These are phyloP conservation scores for Chaenocephalus aceratus DNA, from an alignment of 2,113 vertebrate genomes.

Conservation along the genomic window DNA sequence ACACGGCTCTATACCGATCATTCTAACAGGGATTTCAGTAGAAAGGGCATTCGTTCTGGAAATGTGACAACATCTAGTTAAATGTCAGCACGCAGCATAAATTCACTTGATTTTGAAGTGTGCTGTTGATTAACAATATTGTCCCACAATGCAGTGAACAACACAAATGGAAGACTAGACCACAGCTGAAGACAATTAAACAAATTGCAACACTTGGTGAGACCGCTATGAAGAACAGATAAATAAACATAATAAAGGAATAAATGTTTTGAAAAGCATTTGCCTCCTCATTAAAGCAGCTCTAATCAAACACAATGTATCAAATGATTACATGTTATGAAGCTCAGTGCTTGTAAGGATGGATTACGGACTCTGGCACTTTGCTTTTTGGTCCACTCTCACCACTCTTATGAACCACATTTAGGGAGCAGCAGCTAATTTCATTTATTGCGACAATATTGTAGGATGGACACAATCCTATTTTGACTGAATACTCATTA, in stretches of 20 bases:
- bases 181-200: slow-evolving; percentile 17
- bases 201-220: slow-evolving; percentile 11
- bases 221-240: background rate
- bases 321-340: background rate
- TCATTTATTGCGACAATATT: too few relatives aligned
- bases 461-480: too few relatives aligned
- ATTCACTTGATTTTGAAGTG: slow-evolving; percentile 1
- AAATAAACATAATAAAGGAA: background rate
- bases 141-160: slow-evolving; percentile 2
- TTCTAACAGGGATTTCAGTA: background rate
- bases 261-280: background rate
- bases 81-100: background rate
- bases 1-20: background rate
- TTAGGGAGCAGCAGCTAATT: background rate
- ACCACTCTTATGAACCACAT: background rate
- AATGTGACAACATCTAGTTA: slow-evolving; percentile 1
- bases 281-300: background rate
- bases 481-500: too few relatives aligned
- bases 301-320: slow-evolving; percentile 9
- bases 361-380: background rate
- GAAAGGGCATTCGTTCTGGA: background rate
- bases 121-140: slow-evolving; percentile 14
- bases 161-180: background rate
- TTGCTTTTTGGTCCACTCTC: background rate
- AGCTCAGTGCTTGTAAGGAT: background rate